phyloP scores from a whole-genome alignment of 2,113 vertebrate genomes.

The Haplotaxodon microlepis region DNA sequence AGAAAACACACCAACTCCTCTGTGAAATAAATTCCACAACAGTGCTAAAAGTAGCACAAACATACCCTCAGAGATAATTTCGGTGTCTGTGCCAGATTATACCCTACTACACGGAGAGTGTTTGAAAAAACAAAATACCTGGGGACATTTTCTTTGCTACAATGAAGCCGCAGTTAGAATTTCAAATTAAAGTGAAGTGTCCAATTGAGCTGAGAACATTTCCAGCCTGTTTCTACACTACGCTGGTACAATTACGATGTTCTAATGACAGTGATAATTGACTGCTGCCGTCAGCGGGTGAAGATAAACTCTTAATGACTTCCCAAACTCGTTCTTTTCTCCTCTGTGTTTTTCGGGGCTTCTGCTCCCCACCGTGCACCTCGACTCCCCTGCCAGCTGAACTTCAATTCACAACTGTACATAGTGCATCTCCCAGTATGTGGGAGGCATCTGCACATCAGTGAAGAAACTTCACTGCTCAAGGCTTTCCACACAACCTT shows the following conservation, averaged over 20 bases:
- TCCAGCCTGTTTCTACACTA: background rate
- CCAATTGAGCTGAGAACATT: background rate
- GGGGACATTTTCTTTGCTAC: background rate
- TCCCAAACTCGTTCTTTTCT: background rate
- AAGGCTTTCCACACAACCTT: background rate
- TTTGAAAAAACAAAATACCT: background rate
- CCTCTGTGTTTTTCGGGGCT: background rate
- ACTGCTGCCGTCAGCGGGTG: conserved; percentile 41
- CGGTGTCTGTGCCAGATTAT: background rate
- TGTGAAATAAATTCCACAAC: background rate
- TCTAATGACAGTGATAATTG: conserved; percentile 53
- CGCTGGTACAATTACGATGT: background rate
- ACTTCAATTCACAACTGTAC: background rate
- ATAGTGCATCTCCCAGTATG: background rate
- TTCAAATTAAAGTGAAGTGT: background rate
- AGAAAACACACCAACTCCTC: background rate
- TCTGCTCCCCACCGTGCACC: background rate
- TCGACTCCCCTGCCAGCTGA: background rate
- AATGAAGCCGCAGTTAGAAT: background rate
- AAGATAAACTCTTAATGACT: conserved; percentile 41
- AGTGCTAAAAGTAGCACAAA: background rate
- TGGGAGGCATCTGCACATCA: background rate
- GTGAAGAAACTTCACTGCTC: background rate
- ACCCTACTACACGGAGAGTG: background rate
- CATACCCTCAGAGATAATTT: background rate